These are phyloP conservation scores for Galemys pyrenaicus DNA, from an alignment of 2,113 vertebrate genomes.

Conservation along the genomic window DNA sequence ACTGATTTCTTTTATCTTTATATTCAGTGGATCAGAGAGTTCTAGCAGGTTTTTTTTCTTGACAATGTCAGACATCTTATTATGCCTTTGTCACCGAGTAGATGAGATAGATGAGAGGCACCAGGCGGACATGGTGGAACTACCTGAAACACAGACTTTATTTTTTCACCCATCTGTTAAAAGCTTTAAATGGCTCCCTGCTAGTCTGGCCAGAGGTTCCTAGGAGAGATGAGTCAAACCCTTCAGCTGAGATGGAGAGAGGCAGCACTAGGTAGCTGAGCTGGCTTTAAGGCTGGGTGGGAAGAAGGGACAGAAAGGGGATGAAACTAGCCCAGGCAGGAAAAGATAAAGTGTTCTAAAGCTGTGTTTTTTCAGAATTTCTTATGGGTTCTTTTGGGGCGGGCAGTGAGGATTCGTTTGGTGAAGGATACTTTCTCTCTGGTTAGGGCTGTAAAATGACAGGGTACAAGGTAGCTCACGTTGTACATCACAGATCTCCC, in stretches of 20 bases:
- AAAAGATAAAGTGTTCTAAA: neutral
- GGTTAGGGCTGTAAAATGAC: conserved; percentile 45
- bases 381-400: neutral
- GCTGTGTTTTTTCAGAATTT: conserved; percentile 22
- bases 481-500: conserved; percentile 55
- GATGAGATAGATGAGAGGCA: neutral
- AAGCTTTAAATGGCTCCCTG: conserved; percentile 47
- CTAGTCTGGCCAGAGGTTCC: conserved; percentile 26
- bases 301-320: neutral
- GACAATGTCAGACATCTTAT: conserved; percentile 52
- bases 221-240: neutral
- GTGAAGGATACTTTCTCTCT: conserved; percentile 51
- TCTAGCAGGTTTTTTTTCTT: neutral
- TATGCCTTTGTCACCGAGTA: conserved; percentile 58
- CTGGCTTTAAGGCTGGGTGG: neutral
- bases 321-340: conserved; percentile 31
- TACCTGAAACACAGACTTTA: conserved; percentile 60
- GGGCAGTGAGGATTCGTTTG: conserved; percentile 30
- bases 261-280: neutral
- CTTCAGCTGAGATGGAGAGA: conserved; percentile 10
- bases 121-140: conserved; percentile 35
- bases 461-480: conserved; percentile 24
- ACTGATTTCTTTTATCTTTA: conserved; percentile 49
- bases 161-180: conserved; percentile 55
- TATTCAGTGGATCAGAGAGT: conserved; percentile 57